Conservation (phyloP, 2,113 vertebrate species). For the Oreotragus oreotragus region DNA sequence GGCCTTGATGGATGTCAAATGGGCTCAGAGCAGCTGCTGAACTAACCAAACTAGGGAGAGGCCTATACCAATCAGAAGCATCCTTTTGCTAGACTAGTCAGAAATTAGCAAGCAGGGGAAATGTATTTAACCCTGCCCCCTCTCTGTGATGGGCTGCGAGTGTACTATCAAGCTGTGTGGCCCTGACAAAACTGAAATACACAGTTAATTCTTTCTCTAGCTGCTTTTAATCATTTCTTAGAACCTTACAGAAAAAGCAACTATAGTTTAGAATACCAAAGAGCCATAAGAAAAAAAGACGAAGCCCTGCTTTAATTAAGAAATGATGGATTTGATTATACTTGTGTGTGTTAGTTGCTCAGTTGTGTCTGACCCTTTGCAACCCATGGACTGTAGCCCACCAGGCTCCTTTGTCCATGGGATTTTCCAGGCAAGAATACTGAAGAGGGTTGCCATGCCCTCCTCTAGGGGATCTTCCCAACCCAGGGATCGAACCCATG, state of each 20-base stretch:
- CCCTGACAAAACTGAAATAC: neutral
- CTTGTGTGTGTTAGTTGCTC: neutral
- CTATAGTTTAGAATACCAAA: constrained; percentile 6
- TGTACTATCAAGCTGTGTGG: neutral
- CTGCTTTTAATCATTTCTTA: neutral
- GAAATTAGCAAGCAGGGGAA: neutral
- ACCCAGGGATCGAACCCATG: neutral
- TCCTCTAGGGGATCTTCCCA: neutral
- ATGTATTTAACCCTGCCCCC: neutral
- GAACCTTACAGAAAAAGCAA: neutral
- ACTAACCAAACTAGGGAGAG: neutral
- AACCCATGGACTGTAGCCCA: neutral
- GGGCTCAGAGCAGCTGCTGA: neutral
- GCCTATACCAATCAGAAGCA: neutral
- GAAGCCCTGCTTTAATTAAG: constrained; percentile 45
- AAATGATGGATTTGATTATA: neutral
- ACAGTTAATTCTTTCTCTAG: neutral
- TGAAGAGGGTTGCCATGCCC: neutral
- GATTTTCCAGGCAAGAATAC: neutral
- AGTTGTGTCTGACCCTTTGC: neutral
- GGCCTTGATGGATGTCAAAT: constrained; percentile 24
- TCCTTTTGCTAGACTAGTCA: neutral
- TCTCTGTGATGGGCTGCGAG: neutral
- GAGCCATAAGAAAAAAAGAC: neutral
- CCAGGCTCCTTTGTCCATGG: neutral